These are phyloP conservation scores for Leptodactylus fuscus DNA, from an alignment of 2,113 vertebrate genomes.

Conservation along the genomic window DNA sequence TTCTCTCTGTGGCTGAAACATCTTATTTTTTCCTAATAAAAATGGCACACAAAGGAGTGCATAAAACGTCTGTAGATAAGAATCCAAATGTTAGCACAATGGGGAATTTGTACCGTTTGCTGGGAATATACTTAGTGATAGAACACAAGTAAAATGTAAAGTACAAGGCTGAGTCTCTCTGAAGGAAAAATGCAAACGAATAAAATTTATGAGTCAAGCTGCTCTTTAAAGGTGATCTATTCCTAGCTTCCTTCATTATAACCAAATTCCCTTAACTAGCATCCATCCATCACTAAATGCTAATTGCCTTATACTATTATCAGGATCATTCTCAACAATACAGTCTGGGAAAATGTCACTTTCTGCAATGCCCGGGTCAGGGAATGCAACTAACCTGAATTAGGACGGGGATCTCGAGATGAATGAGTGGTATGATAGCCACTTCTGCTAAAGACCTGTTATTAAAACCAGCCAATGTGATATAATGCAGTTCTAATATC, in stretches of 20 bases:
- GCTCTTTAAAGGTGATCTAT: slow-evolving; percentile 66
- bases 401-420: not conserved
- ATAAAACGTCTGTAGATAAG: slow-evolving; percentile 68
- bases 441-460: not conserved
- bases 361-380: slow-evolving; percentile 61
- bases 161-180: slow-evolving; percentile 56
- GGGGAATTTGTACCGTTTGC: slow-evolving; percentile 67
- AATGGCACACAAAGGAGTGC: slow-evolving; percentile 67
- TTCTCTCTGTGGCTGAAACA: slow-evolving; percentile 63
- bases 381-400: slow-evolving; percentile 60
- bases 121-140: slow-evolving; percentile 64
- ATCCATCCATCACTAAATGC: slow-evolving; percentile 28
- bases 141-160: slow-evolving; percentile 64
- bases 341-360: slow-evolving; percentile 60
- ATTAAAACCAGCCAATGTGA: not conserved
- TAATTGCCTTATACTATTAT: slow-evolving; percentile 64
- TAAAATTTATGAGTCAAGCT: slow-evolving; percentile 66
- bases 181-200: slow-evolving; percentile 58
- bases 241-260: slow-evolving; percentile 58
- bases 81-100: slow-evolving; percentile 70
- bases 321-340: slow-evolving; percentile 62
- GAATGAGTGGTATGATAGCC: not conserved
- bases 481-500: not conserved
- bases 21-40: slow-evolving; percentile 62
- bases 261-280: slow-evolving; percentile 62